A percentile compares a stretch with the other conserved stretches of the same genome.
phyloP scores from a whole-genome alignment of 1,140 invertebrate species.

The Andricus grossulariae region DNA sequence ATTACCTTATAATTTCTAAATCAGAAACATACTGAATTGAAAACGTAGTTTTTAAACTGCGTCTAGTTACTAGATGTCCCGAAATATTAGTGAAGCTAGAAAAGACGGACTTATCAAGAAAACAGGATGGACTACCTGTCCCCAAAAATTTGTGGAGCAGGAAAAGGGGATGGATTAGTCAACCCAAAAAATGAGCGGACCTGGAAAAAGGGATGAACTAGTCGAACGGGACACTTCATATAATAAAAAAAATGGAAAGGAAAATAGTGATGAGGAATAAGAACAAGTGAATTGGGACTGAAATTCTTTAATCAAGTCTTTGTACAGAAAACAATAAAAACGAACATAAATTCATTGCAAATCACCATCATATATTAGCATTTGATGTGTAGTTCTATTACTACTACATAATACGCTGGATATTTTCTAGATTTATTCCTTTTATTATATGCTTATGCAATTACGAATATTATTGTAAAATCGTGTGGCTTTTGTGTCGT shows the following conservation, averaged over 20 bases:
- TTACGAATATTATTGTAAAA: slow-evolving; percentile 66
- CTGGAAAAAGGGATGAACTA: no score
- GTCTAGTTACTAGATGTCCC: no score
- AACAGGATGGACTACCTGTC: no score
- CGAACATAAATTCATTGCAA: slow-evolving; percentile 71
- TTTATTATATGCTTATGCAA: slow-evolving; percentile 62
- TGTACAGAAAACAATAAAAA: slow-evolving; percentile 74
- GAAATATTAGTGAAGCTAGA: no score
- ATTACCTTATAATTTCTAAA: no score
- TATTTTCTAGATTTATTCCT: slow-evolving; percentile 68
- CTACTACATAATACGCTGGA: slow-evolving; percentile 67
- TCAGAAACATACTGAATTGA: no score
- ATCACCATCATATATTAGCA: slow-evolving; percentile 72
- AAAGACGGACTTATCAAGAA: no score
- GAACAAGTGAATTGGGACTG: slow-evolving; percentile 59
- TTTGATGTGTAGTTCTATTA: slow-evolving; percentile 69
- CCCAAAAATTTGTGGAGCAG: no score
- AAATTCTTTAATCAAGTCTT: slow-evolving; percentile 73
- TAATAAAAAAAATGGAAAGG: not conserved
- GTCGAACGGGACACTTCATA: no score
- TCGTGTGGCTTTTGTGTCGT: slow-evolving; percentile 49
- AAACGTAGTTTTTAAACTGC: no score
- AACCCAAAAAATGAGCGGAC: no score
- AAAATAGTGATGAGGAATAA: not conserved
- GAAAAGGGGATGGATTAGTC: no score